These are phyloP conservation scores for Lasius platythorax DNA, from an alignment of 2,888 invertebrate genomes.

Conservation along the genomic window DNA sequence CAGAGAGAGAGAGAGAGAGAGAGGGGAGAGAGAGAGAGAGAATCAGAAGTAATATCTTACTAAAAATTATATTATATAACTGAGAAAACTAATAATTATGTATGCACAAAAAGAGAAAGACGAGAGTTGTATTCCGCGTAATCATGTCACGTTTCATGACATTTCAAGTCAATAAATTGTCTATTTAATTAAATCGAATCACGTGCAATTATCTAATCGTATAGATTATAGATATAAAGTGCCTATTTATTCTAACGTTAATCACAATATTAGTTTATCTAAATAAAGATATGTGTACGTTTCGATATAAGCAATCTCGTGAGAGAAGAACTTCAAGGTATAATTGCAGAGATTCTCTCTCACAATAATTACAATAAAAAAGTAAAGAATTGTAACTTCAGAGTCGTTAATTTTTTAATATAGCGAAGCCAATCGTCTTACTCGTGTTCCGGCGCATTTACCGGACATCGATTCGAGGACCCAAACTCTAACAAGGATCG, in stretches of 20 bases:
- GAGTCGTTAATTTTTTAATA: neutral
- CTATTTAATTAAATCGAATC: neutral
- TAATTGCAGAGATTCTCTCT: neutral
- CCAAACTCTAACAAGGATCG: neutral
- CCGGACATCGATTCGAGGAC: neutral
- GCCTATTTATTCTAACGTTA: neutral
- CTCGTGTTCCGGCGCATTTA: neutral
- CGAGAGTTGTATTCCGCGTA: neutral
- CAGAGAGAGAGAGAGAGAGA: neutral
- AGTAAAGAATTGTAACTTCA: neutral
- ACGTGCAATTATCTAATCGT: neutral
- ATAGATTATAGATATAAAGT: neutral
- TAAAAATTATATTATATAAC: neutral
- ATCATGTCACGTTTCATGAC: neutral
- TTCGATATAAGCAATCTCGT: neutral
- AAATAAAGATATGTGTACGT: neutral
- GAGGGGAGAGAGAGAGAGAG: neutral
- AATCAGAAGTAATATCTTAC: neutral
- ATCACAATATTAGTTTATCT: conserved; percentile 2
- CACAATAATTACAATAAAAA: neutral
- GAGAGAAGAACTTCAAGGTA: neutral
- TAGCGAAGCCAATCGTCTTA: neutral
- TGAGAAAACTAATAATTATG: conserved; percentile 30
- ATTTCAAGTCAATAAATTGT: neutral
- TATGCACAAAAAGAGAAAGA: neutral